Percentiles rank a stretch among this genome's conserved stretches.
phyloP scores from a whole-genome alignment of 2,113 vertebrate genomes.

The Zapus hudsonius region DNA sequence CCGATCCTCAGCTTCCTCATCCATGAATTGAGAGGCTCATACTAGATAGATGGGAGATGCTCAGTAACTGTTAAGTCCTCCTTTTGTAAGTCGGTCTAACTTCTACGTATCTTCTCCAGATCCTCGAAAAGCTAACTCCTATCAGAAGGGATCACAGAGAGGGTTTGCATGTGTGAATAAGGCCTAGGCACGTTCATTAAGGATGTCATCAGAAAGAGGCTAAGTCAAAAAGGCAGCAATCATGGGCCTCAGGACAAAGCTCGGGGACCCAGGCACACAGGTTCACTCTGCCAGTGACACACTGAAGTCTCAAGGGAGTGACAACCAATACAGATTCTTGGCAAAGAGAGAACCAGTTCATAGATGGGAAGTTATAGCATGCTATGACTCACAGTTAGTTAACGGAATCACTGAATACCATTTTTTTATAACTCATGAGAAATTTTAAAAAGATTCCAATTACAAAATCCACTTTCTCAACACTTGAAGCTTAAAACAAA shows the following conservation, averaged over 20 bases:
- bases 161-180: background rate
- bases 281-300: background rate
- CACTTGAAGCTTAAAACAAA: background rate
- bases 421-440: slow-evolving; percentile 48
- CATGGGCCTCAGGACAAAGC: background rate
- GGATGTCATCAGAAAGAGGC: background rate
- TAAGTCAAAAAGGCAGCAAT: background rate
- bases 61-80: background rate
- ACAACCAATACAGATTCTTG: slow-evolving; percentile 36
- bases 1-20: background rate
- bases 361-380: slow-evolving; percentile 29
- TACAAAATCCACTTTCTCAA: slow-evolving; percentile 36
- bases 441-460: slow-evolving; percentile 35
- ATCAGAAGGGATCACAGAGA: background rate
- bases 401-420: slow-evolving; percentile 46
- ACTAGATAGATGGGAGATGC: background rate
- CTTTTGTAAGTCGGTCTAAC: background rate
- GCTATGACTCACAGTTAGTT: slow-evolving; percentile 14
- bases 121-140: background rate
- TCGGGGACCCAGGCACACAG: background rate
- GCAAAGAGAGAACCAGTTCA: slow-evolving; percentile 35
- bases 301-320: slow-evolving; percentile 17
- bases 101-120: background rate
- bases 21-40: background rate
- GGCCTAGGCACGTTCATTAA: background rate